A percentile compares a stretch with the other conserved stretches of the same genome.
Conservation (phyloP, 2,888 invertebrate species). For the Bursaphelenchus okinawaensis region DNA sequence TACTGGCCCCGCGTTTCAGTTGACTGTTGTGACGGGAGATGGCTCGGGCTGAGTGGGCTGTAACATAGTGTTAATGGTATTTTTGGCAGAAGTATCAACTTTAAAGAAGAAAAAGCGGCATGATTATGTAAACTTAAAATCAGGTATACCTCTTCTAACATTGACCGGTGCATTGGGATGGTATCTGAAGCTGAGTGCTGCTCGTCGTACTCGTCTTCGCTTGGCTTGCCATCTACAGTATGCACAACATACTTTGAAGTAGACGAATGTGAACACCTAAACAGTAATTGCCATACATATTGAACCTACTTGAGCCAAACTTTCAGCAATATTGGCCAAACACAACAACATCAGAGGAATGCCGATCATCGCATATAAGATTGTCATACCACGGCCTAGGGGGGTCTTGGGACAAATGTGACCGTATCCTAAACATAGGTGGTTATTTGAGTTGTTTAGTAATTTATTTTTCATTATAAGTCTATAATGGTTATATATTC, state of each 20-base stretch:
- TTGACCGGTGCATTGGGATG: conserved; percentile 57
- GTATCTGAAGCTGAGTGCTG: conserved; percentile 55
- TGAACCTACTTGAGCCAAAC: conserved; percentile 59
- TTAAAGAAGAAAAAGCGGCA: too few relatives aligned
- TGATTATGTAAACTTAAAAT: too few relatives aligned
- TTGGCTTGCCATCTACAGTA: conserved; percentile 58
- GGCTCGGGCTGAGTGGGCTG: conserved; percentile 52
- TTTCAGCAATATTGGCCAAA: conserved; percentile 63
- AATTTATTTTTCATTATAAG: neutral
- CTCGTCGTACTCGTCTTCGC: conserved; percentile 44
- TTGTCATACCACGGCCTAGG: conserved; percentile 78
- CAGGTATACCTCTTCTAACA: conserved; percentile 49
- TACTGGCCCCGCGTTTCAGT: conserved; percentile 44
- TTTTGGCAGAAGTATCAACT: too few relatives aligned
- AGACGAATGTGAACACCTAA: conserved; percentile 61
- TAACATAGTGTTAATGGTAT: too few relatives aligned
- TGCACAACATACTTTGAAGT: conserved; percentile 59
- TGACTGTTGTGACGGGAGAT: conserved; percentile 45
- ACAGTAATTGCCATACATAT: conserved; percentile 4
- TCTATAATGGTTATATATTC: neutral
- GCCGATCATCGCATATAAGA: conserved; percentile 80
- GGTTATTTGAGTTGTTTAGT: conserved; percentile 28
- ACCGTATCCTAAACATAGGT: conserved; percentile 74
- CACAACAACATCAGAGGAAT: conserved; percentile 63
- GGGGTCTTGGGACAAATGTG: conserved; percentile 85